Evolutionary conservation across 2,888 invertebrate species (phyloP), one percentile per base, ranked within the genome.

Genomic region (Scelioninae gen. 1): DNA sequence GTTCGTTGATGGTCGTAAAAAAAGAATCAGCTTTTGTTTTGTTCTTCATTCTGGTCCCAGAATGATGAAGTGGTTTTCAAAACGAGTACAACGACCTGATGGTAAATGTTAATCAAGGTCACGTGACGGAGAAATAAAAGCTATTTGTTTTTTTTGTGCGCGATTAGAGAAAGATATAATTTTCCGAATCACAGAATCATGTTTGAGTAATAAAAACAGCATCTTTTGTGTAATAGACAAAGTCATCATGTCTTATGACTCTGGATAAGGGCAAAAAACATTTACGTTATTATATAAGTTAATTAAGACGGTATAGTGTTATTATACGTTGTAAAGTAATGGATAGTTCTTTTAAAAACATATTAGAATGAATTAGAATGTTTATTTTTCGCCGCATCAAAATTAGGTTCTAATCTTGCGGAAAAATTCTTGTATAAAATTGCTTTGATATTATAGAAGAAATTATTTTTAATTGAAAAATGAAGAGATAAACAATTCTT

Each of bases 41-140:
- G 13, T 53, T 32, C 53, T 10, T 53, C 10, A 0, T 40, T n/a
- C 38, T 13, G 10, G 2, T 23, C 16, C 15, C 9, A 23, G 23
- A n/a, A 13, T 58, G 45, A 49, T 49, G 13, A 49, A 49, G 69
- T 47, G 29, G 58, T 53, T 53, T 72, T 62, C 11, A 16, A 63
- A 62, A 55, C 45, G 72, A 11, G 72, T 62, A 63, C 72, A 60
- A 55, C 45, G 63, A 74, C 72, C 63, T 34, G 45, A 6, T 9
- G 23, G 5, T 72, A 16, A 43, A 71, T 31, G 53, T 53, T 72
- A 72, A 71, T 72, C 53, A 72, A 72, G 72, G 62, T 62, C 62
- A 72, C 16, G 40, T n/a, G 65, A 68, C 43, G 45, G 58, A 58
- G 58, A 43, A 55, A 47, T 55, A 53, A 53, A 68, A 38, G 10